Evolutionary conservation across 1,140 invertebrate species (phyloP).

Genomic region (Wasmannia auropunctata): DNA sequence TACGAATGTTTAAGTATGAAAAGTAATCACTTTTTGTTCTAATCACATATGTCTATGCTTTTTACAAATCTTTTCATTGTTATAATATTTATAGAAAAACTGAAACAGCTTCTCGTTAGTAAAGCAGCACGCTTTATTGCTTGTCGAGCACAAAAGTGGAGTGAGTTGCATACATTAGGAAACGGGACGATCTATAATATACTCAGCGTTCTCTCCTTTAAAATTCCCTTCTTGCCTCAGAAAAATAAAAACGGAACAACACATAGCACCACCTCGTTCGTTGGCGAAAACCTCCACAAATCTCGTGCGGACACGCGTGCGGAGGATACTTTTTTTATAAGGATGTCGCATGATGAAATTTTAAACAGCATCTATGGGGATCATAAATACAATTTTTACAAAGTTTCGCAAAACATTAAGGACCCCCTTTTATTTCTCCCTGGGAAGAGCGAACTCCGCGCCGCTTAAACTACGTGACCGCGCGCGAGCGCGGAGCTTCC

Average conservation of each 20-base stretch:
- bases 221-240: neutral
- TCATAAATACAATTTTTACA: conserved; percentile 49
- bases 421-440: conserved; percentile 31
- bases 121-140: neutral
- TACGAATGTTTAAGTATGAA: neutral
- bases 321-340: conserved; percentile 20
- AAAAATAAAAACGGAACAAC: neutral
- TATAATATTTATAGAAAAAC: neutral
- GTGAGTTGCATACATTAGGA: neutral
- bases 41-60: neutral
- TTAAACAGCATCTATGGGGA: conserved; percentile 24
- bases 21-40: neutral
- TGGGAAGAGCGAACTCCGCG: conserved; percentile 7
- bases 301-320: conserved; percentile 3
- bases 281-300: conserved; percentile 1
- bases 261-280: neutral
- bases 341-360: conserved; percentile 27
- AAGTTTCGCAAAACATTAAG: conserved; percentile 50
- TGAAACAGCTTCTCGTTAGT: neutral
- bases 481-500: neutral
- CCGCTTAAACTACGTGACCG: neutral
- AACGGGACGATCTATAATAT: neutral
- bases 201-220: neutral
- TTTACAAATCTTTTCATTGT: neutral
- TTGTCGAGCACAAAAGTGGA: neutral